These are phyloP conservation scores for Oryctes rhinoceros DNA, from an alignment of 1,140 invertebrate genomes.

Conservation along the genomic window DNA sequence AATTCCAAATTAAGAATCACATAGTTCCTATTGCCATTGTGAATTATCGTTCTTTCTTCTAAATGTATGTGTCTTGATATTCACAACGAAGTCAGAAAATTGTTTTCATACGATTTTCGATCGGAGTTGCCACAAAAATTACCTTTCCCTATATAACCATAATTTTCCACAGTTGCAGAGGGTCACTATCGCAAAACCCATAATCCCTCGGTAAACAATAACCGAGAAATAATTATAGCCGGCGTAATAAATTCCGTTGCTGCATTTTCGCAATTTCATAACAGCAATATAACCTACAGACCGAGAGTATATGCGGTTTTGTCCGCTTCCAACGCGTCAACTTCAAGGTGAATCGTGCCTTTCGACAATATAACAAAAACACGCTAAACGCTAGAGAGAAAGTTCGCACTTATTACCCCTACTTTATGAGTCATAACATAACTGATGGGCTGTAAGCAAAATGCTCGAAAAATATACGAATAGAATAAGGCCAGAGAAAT, in stretches of 20 bases:
- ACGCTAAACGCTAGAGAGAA: not conserved
- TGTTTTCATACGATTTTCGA: too few species aligned
- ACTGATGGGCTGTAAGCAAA: not conserved
- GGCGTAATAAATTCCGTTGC: not conserved
- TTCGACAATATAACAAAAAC: slow-evolving; percentile 10
- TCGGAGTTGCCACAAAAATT: too few species aligned
- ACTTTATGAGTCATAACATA: slow-evolving; percentile 3
- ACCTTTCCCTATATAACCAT: too few species aligned
- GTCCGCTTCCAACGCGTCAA: not conserved
- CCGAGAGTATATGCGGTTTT: not conserved
- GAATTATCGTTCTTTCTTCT: too few species aligned
- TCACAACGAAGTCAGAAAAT: too few species aligned
- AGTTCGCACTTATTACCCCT: slow-evolving; percentile 13
- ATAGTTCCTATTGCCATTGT: too few species aligned
- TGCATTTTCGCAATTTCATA: slow-evolving; percentile 9
- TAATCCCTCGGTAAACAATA: too few species aligned
- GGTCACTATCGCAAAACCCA: too few species aligned
- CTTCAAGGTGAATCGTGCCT: slow-evolving; percentile 3
- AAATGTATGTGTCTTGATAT: too few species aligned
- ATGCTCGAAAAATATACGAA: slow-evolving; percentile 10
- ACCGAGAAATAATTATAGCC: too few species aligned
- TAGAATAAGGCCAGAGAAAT: not conserved
- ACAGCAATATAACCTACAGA: not conserved
- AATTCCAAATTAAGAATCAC: too few species aligned
- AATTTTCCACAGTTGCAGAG: too few species aligned